These are phyloP conservation scores for Gonatopus flavifemur DNA, from an alignment of 1,140 invertebrate genomes.

Conservation along the genomic window DNA sequence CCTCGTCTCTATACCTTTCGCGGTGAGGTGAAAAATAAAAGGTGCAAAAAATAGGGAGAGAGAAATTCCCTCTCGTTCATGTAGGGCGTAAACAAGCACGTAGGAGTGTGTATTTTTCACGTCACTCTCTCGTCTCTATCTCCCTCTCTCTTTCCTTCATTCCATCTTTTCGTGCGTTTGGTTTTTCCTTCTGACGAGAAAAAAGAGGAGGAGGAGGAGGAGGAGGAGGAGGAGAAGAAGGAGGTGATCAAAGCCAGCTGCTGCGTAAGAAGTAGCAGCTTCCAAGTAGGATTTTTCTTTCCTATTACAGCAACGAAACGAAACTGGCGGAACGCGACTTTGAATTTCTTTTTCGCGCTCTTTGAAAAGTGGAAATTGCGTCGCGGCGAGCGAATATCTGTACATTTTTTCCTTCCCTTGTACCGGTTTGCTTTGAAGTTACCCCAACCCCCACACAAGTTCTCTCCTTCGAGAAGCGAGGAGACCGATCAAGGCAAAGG, in stretches of 20 bases:
- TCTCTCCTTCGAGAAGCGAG: too few species aligned
- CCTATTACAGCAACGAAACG: too few species aligned
- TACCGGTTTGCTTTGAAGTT: slow-evolving; percentile 12
- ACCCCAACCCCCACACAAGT: too few species aligned
- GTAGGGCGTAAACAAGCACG: too few species aligned
- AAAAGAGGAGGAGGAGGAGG: neutral
- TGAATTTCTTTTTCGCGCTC: slow-evolving; percentile 22
- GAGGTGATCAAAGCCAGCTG: neutral
- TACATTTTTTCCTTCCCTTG: slow-evolving; percentile 15
- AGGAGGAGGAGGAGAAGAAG: neutral
- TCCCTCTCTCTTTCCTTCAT: slow-evolving; percentile 6
- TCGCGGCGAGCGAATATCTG: slow-evolving; percentile 15
- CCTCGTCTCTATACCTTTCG: too few species aligned
- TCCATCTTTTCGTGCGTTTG: neutral
- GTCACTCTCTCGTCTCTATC: slow-evolving; percentile 5
- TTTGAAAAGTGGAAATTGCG: slow-evolving; percentile 41
- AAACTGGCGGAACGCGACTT: too few species aligned
- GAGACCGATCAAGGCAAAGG: too few species aligned
- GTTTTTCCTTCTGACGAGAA: slow-evolving; percentile 1
- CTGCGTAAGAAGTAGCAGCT: too few species aligned
- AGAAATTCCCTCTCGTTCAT: too few species aligned
- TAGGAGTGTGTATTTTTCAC: slow-evolving; percentile 16
- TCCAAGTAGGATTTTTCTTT: too few species aligned
- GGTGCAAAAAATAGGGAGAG: too few species aligned
- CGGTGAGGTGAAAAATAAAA: too few species aligned